These are phyloP conservation scores for Stenolophus ochropezus DNA, from an alignment of 2,888 invertebrate species.

Conservation along the genomic window DNA sequence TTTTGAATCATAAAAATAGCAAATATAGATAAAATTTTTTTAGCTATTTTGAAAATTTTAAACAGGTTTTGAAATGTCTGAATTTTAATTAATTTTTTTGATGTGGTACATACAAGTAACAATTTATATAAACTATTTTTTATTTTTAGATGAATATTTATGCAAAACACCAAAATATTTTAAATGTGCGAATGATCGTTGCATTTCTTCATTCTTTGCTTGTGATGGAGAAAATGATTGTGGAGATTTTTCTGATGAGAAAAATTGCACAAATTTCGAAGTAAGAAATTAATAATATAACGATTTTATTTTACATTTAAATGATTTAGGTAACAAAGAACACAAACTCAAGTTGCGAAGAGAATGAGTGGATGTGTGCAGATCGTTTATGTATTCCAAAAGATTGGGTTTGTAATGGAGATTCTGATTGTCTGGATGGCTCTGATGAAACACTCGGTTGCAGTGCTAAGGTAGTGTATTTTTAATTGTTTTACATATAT, in stretches of 20 bases:
- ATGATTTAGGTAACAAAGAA: not conserved
- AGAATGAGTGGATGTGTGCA: constrained; percentile 58
- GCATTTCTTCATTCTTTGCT: constrained; percentile 69
- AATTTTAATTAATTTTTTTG: not conserved
- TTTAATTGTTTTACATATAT: not conserved
- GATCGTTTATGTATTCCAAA: constrained; percentile 67
- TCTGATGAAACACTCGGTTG: constrained; percentile 73
- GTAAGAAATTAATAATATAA: constrained; percentile 54
- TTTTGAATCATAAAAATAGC: not conserved
- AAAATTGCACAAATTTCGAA: constrained; percentile 67
- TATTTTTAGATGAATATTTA: constrained; percentile 65
- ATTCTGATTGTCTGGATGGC: constrained; percentile 70
- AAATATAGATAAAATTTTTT: not conserved
- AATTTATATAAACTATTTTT: no score
- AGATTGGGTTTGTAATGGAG: constrained; percentile 71
- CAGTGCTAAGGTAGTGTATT: constrained; percentile 66
- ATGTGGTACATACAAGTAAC: not conserved
- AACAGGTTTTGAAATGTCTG: not conserved
- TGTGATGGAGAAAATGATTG: constrained; percentile 72
- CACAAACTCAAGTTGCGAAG: constrained; percentile 27
- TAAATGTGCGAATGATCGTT: constrained; percentile 69
- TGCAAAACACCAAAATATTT: constrained; percentile 69
- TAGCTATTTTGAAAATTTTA: not conserved
- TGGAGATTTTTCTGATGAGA: constrained; percentile 72
- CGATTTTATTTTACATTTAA: not conserved